Conservation (phyloP, 2,113 vertebrate genomes). For the Puntigrus tetrazona region DNA sequence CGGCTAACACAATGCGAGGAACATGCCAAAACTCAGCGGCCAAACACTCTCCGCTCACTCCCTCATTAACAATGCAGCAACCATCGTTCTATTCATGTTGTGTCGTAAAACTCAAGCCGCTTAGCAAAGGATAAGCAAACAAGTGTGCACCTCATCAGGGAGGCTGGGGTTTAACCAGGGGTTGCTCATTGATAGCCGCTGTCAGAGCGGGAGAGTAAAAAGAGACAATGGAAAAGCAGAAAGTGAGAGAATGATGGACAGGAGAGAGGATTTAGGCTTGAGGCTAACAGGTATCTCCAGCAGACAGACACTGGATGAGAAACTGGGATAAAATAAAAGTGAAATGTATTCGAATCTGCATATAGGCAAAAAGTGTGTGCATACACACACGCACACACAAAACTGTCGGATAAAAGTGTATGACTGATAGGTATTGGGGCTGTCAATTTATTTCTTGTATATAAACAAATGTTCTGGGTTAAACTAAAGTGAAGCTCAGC, state of each 20-base stretch:
- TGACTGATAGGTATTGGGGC: not conserved
- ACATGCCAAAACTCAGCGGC: constrained; percentile 17
- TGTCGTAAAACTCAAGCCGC: constrained; percentile 40
- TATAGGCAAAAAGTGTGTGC: constrained; percentile 12
- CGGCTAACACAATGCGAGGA: constrained; percentile 10
- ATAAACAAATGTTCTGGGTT: constrained; percentile 11
- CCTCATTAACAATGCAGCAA: constrained; percentile 48
- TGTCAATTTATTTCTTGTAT: constrained; percentile 9
- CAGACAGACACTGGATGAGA: constrained; percentile 11
- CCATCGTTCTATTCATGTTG: constrained; percentile 44
- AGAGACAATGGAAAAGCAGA: constrained; percentile 16
- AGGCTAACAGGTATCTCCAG: constrained; percentile 16
- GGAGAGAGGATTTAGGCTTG: constrained; percentile 16
- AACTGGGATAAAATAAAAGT: constrained; percentile 5
- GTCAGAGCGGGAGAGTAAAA: constrained; percentile 9
- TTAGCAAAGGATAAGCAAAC: constrained; percentile 46
- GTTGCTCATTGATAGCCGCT: constrained; percentile 12
- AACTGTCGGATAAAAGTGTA: not conserved
- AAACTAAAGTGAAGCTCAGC: not conserved
- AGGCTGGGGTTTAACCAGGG: constrained; percentile 36
- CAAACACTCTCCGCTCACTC: constrained; percentile 20
- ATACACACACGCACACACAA: too few species aligned
- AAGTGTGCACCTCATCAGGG: constrained; percentile 27
- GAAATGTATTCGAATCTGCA: not conserved
- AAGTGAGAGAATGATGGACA: constrained; percentile 32